These are phyloP conservation scores for Cistogaster globosa DNA, from an alignment of 2,888 invertebrate genomes.

Conservation along the genomic window DNA sequence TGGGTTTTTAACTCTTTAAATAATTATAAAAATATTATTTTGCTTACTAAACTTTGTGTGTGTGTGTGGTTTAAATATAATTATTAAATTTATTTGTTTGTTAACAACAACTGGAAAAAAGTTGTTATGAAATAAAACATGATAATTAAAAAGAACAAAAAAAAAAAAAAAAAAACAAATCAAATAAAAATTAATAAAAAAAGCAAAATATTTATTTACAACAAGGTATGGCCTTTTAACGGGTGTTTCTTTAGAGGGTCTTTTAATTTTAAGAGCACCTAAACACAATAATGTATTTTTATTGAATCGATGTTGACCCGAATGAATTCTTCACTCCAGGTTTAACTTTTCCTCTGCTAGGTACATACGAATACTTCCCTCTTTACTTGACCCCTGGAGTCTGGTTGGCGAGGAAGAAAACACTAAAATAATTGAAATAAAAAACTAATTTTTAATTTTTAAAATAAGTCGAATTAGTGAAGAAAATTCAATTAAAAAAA, in stretches of 20 bases:
- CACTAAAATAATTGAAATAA: no score
- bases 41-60: background rate
- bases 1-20: background rate
- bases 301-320: no score
- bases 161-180: background rate
- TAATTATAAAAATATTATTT: background rate
- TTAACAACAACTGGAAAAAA: slow-evolving; percentile 18
- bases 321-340: no score
- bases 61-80: slow-evolving; percentile 5
- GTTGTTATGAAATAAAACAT: slow-evolving; percentile 18
- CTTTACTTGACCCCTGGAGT: no score
- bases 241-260: background rate
- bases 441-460: no score
- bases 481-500: no score
- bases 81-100: slow-evolving; percentile 38
- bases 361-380: no score
- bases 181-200: no score
- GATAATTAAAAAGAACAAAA: slow-evolving; percentile 32
- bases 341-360: no score
- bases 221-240: background rate
- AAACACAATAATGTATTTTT: no score
- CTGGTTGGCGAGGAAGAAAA: no score
- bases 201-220: slow-evolving; percentile 1
- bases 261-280: background rate
- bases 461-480: no score